Conservation (phyloP, 2,888 invertebrate genomes). For the Ophion obscuratus region DNA sequence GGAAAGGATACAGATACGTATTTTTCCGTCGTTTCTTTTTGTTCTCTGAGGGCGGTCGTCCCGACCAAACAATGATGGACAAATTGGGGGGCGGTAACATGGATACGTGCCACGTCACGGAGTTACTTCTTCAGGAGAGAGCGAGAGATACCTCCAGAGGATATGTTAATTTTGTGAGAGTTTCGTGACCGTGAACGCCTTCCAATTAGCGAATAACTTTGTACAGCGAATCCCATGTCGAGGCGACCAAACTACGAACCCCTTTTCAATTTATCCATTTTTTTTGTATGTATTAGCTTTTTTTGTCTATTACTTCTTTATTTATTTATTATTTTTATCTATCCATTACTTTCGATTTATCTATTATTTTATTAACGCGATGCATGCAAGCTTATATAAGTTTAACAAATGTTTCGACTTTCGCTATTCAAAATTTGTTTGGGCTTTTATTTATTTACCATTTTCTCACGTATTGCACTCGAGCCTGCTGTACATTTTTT, state of each 20-base stretch:
- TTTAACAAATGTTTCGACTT: too few species aligned
- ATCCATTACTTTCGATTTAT: too few species aligned
- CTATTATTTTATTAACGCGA: too few species aligned
- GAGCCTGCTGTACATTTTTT: too few species aligned
- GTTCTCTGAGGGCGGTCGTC: constrained; percentile 34
- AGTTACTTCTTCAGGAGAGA: constrained; percentile 15
- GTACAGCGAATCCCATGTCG: constrained; percentile 29
- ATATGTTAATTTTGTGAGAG: constrained; percentile 65
- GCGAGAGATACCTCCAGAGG: constrained; percentile 48
- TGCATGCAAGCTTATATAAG: too few species aligned
- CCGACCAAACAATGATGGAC: constrained; percentile 61
- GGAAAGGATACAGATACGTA: constrained; percentile 21
- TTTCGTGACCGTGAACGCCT: constrained; percentile 66
- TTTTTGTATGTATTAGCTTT: not conserved
- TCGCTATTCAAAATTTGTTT: too few species aligned
- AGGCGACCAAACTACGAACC: not conserved
- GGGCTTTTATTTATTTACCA: too few species aligned
- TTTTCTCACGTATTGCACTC: too few species aligned
- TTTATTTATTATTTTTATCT: not conserved
- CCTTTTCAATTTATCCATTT: not conserved
- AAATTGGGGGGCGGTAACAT: constrained; percentile 61
- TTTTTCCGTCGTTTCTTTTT: constrained; percentile 14
- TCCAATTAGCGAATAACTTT: constrained; percentile 61
- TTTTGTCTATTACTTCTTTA: not conserved
- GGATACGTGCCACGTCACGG: constrained; percentile 33